Percentiles rank a stretch among this genome's conserved stretches.
Conservation (phyloP, 2,888 invertebrate genomes). For the Kryphioiulus occultus region DNA sequence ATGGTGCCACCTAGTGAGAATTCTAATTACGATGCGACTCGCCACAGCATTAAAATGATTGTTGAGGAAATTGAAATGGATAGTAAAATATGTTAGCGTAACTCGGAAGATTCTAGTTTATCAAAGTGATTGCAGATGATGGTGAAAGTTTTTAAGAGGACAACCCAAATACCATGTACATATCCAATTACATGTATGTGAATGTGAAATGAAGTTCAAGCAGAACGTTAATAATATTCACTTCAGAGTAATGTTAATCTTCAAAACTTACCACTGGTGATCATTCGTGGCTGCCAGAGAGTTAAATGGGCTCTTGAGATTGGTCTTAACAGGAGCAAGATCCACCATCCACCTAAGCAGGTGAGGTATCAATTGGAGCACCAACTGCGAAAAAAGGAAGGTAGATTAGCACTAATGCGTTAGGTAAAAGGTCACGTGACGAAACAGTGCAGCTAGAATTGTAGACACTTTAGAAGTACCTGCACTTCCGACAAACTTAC, state of each 20-base stretch:
- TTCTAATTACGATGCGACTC: no score
- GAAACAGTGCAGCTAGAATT: no score
- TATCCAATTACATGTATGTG: no score
- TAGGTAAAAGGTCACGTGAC: not conserved
- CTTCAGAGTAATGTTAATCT: no score
- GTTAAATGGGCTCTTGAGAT: not conserved
- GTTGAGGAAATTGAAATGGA: not conserved
- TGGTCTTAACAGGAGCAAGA: not conserved
- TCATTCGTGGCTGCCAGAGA: not conserved
- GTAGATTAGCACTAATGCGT: slow-evolving; percentile 7
- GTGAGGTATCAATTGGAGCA: not conserved
- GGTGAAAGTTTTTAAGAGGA: no score
- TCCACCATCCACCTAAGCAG: not conserved
- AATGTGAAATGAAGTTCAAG: no score
- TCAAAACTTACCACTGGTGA: slow-evolving; percentile 1
- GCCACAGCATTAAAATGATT: not conserved
- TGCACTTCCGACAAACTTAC: no score
- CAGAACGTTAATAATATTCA: no score
- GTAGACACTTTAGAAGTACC: no score
- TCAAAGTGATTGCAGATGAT: no score
- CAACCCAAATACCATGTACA: no score
- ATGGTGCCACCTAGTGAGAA: no score
- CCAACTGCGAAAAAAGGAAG: not conserved
- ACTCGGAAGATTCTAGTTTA: not conserved
- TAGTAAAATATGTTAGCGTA: not conserved